Percentiles rank a stretch among this genome's conserved stretches.
Evolutionary conservation across 1,140 invertebrate species (phyloP).

Genomic region (Caenorhabditis briggsae): DNA sequence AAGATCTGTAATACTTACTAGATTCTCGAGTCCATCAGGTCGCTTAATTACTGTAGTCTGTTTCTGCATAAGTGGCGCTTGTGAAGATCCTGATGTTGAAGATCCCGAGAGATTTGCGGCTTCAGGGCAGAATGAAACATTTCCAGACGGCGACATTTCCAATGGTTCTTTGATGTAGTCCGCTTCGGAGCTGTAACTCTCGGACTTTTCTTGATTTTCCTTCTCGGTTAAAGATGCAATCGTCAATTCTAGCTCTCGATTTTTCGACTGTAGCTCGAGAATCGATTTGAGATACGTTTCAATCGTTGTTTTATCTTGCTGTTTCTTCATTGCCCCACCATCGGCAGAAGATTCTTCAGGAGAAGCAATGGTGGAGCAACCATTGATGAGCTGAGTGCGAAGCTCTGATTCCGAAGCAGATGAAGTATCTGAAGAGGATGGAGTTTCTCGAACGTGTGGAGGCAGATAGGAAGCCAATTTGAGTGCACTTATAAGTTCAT

Average conservation of each 20-base stretch:
- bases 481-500: conserved; percentile 8
- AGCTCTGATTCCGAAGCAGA: conserved; percentile 25
- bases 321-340: not conserved
- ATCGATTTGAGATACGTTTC: conserved; percentile 22
- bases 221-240: not conserved
- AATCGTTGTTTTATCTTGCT: conserved; percentile 17
- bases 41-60: not conserved
- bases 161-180: not conserved
- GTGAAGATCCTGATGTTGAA: not conserved
- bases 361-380: not conserved
- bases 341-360: not conserved
- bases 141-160: conserved; percentile 3
- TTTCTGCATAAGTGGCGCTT: not conserved
- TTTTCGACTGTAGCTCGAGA: conserved; percentile 32
- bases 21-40: not conserved
- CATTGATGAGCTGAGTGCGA: conserved; percentile 21
- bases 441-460: not conserved
- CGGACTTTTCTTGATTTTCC: not conserved
- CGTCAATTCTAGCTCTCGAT: conserved; percentile 5
- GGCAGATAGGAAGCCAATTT: conserved; percentile 33
- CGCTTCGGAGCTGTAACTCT: not conserved
- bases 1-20: not conserved
- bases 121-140: conserved; percentile 8
- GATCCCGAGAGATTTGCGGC: not conserved
- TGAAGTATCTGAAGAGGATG: not conserved